A percentile compares a stretch with the other conserved stretches of the same genome.
phyloP scores from a whole-genome alignment of 92 coral and sea anemone genomes.

The Phymanthus crucifer region DNA sequence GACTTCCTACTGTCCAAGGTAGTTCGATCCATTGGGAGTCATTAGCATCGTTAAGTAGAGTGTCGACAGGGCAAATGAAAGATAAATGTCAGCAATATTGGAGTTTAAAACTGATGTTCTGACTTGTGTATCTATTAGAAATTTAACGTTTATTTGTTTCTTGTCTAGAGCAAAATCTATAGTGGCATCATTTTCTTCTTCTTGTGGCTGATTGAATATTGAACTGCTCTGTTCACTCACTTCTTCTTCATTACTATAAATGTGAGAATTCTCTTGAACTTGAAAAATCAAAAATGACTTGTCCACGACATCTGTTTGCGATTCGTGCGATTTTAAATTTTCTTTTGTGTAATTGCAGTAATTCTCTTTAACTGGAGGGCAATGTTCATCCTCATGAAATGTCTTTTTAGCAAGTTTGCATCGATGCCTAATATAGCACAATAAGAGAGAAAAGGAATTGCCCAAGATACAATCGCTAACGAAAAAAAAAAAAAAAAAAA shows the following conservation, averaged over 20 bases:
- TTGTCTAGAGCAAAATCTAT: not conserved
- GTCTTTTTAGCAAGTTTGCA: too few species aligned
- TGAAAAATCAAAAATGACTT: too few species aligned
- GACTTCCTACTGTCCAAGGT: not conserved
- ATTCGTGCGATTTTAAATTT: too few species aligned
- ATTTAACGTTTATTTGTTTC: conserved; percentile 4
- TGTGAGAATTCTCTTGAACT: too few species aligned
- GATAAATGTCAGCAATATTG: not conserved
- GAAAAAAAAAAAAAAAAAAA: too few species aligned
- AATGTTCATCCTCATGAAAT: too few species aligned
- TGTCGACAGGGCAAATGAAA: conserved; percentile 1
- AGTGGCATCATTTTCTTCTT: not conserved
- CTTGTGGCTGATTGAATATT: not conserved
- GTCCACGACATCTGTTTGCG: not conserved
- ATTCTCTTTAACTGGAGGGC: not conserved
- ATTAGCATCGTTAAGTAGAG: not conserved
- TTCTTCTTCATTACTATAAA: not conserved
- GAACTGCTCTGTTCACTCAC: not conserved
- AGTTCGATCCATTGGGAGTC: not conserved
- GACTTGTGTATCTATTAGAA: too few species aligned
- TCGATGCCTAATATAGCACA: too few species aligned
- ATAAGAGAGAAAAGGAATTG: too few species aligned
- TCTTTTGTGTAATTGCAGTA: too few species aligned
- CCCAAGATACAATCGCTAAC: too few species aligned
- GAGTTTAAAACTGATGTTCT: too few species aligned